A percentile compares a stretch with the other conserved stretches of the same genome.
phyloP scores from a whole-genome alignment of 2,888 invertebrate species.

The Sericinus montela region DNA sequence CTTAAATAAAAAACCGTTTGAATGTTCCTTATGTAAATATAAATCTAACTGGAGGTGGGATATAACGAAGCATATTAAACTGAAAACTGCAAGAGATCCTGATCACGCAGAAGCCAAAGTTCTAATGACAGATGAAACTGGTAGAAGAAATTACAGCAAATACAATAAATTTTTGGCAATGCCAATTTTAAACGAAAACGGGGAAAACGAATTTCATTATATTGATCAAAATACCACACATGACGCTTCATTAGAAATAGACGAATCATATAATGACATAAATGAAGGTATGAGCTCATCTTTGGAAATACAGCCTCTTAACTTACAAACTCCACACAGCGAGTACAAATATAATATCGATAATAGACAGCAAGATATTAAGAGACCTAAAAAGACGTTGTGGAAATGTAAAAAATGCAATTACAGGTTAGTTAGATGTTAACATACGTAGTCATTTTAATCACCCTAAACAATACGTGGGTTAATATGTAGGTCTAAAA shows the following conservation, averaged over 20 bases:
- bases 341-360: constrained; percentile 44
- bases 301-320: constrained; percentile 81
- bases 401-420: constrained; percentile 96
- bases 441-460: no score
- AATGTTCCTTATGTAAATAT: constrained; percentile 95
- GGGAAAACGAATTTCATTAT: constrained; percentile 71
- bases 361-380: constrained; percentile 46
- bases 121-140: constrained; percentile 94
- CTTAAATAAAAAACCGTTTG: constrained; percentile 95
- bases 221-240: constrained; percentile 53
- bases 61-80: constrained; percentile 95
- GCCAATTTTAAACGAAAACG: constrained; percentile 77
- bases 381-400: constrained; percentile 84
- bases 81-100: constrained; percentile 91
- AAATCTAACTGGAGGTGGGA: constrained; percentile 98
- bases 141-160: constrained; percentile 93
- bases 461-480: no score
- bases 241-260: constrained; percentile 65
- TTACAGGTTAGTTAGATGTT: constrained; percentile 85
- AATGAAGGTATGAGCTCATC: constrained; percentile 55
- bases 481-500: no score
- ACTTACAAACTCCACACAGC: constrained; percentile 69
- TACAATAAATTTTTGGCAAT: constrained; percentile 92
- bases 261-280: constrained; percentile 73
- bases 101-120: constrained; percentile 90